phyloP scores from a whole-genome alignment of 2,888 invertebrate species.

The Pollenia amentaria region DNA sequence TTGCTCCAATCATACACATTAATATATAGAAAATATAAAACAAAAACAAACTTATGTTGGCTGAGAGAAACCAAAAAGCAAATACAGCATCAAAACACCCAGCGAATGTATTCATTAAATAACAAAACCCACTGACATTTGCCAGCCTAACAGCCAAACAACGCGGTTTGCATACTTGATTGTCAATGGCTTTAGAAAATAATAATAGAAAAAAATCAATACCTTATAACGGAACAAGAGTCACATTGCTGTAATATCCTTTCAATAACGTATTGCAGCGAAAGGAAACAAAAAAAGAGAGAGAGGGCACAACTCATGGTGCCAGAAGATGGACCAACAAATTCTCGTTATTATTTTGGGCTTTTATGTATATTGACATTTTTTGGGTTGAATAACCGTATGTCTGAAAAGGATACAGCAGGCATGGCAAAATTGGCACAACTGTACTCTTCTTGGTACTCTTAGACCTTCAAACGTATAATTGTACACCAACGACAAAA shows the following conservation, averaged over 20 bases:
- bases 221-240: not conserved
- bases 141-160: slow-evolving; percentile 45
- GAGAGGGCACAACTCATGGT: not conserved
- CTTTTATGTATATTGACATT: slow-evolving; percentile 17
- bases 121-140: slow-evolving; percentile 58
- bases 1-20: no score
- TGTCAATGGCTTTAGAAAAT: slow-evolving; percentile 41
- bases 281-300: not conserved
- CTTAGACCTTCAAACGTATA: no score
- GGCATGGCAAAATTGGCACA: no score
- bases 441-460: no score
- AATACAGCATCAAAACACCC: slow-evolving; percentile 21
- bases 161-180: slow-evolving; percentile 56
- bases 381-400: slow-evolving; percentile 22
- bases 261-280: slow-evolving; percentile 17
- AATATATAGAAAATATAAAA: no score
- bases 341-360: slow-evolving; percentile 29
- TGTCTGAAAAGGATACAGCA: not conserved
- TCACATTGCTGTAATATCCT: slow-evolving; percentile 31
- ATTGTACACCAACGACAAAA: no score
- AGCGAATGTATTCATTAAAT: slow-evolving; percentile 39
- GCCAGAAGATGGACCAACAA: slow-evolving; percentile 5
- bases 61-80: slow-evolving; percentile 27
- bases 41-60: not conserved
- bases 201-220: slow-evolving; percentile 17